Conservation (phyloP, 2,888 invertebrate species). For the Plusia festucae region DNA sequence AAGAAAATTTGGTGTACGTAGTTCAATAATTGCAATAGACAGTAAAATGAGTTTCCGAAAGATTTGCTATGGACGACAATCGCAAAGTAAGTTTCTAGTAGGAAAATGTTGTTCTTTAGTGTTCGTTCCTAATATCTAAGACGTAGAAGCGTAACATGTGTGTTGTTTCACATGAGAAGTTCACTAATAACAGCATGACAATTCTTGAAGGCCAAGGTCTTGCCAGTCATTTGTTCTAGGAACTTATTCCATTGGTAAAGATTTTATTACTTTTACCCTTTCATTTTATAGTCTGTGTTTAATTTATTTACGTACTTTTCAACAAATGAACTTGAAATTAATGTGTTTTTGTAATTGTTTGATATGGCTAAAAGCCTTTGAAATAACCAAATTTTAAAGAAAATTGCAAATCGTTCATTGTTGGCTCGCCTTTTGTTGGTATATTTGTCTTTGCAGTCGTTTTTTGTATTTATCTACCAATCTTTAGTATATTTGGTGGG, state of each 20-base stretch:
- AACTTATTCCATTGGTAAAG: slow-evolving; percentile 20
- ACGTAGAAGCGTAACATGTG: slow-evolving; percentile 34
- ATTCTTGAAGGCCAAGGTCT: slow-evolving; percentile 42
- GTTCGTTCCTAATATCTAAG: slow-evolving; percentile 23
- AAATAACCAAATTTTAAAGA: too few species aligned
- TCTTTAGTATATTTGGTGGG: background rate
- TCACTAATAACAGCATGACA: slow-evolving; percentile 36
- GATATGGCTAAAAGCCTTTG: background rate
- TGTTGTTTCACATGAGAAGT: slow-evolving; percentile 47
- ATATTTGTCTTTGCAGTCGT: background rate
- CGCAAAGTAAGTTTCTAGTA: slow-evolving; percentile 38
- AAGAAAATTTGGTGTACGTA: slow-evolving; percentile 12
- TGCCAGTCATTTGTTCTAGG: slow-evolving; percentile 21
- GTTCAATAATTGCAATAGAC: slow-evolving; percentile 18
- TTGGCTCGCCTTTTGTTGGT: background rate
- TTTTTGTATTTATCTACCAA: background rate
- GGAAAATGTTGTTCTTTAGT: slow-evolving; percentile 8
- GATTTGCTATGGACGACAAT: slow-evolving; percentile 30
- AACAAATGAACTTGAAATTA: background rate
- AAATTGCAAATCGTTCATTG: background rate
- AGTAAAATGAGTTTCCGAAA: slow-evolving; percentile 21
- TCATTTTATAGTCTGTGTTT: background rate
- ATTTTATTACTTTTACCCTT: slow-evolving; percentile 3
- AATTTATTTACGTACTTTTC: background rate
- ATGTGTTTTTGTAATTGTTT: background rate